Evolutionary conservation across 2,888 invertebrate species (phyloP).

Genomic region (Ethmia dodecea): DNA sequence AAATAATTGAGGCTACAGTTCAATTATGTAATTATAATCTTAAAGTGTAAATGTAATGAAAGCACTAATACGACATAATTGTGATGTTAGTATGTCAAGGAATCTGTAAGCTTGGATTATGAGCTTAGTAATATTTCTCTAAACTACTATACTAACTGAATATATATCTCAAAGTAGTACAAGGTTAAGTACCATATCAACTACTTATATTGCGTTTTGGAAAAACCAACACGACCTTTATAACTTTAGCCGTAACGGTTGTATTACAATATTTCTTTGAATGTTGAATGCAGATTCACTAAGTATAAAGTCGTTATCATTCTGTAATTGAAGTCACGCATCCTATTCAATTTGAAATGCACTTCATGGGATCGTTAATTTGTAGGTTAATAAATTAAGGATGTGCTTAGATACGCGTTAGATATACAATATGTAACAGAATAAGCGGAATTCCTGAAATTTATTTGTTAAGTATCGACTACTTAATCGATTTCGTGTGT

Average conservation of each 20-base stretch:
- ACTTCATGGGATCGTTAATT: not conserved
- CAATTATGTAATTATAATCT: too few relatives aligned
- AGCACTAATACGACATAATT: too few relatives aligned
- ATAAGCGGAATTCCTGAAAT: too few relatives aligned
- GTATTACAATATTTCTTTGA: too few relatives aligned
- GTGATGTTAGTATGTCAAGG: slow-evolving; percentile 35
- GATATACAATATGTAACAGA: not conserved
- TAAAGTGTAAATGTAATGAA: too few relatives aligned
- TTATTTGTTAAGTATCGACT: too few relatives aligned
- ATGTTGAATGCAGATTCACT: not conserved
- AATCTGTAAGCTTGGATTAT: slow-evolving; percentile 18
- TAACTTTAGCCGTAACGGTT: not conserved
- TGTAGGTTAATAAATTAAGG: not conserved
- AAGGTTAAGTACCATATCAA: slow-evolving; percentile 29
- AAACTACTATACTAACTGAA: slow-evolving; percentile 25
- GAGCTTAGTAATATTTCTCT: slow-evolving; percentile 23
- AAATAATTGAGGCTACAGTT: too few relatives aligned
- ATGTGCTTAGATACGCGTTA: not conserved
- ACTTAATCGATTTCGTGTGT: too few relatives aligned
- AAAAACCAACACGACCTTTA: too few relatives aligned
- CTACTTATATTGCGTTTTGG: too few relatives aligned
- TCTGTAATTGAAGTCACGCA: slow-evolving; percentile 18
- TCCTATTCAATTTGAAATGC: slow-evolving; percentile 15
- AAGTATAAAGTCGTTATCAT: too few relatives aligned
- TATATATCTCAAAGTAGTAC: slow-evolving; percentile 29